A percentile compares a stretch with the other conserved stretches of the same genome.
Evolutionary conservation across 1,140 invertebrate genomes (phyloP).

Genomic region (Pomacea maculata): DNA sequence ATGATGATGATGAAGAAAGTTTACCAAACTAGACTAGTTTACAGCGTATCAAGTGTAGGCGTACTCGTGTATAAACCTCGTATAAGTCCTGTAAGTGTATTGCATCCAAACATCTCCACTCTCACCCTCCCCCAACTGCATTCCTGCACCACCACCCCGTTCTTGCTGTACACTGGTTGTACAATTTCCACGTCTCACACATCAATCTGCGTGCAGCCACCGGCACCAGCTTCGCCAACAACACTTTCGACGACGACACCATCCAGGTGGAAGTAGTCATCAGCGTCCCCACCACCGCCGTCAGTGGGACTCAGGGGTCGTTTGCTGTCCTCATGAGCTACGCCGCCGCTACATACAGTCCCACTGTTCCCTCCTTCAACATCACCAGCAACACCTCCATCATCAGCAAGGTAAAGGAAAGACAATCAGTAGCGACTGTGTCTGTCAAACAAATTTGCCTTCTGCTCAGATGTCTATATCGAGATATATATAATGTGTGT

Average conservation of each 20-base stretch:
- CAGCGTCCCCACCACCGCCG: slow-evolving; percentile 20
- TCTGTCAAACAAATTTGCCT: too few species aligned
- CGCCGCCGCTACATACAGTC: not conserved
- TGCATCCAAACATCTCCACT: not conserved
- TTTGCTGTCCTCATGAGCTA: slow-evolving; percentile 25
- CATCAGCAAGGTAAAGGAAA: slow-evolving; percentile 9
- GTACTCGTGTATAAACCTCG: not conserved
- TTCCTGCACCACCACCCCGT: not conserved
- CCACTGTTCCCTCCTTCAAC: slow-evolving; percentile 24
- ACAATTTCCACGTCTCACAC: too few species aligned
- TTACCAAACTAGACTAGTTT: not conserved
- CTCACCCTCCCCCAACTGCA: not conserved
- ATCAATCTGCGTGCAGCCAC: slow-evolving; percentile 12
- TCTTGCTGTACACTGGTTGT: not conserved
- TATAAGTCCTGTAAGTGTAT: not conserved
- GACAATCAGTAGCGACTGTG: too few species aligned
- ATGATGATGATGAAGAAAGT: slow-evolving; percentile 26
- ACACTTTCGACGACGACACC: slow-evolving; percentile 33
- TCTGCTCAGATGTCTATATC: too few species aligned
- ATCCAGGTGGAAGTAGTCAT: slow-evolving; percentile 35
- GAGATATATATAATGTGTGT: too few species aligned
- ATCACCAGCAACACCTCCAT: slow-evolving; percentile 16
- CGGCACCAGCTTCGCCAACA: slow-evolving; percentile 11
- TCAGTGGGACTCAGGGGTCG: not conserved
- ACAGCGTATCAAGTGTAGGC: not conserved